Conservation (phyloP, 1,140 invertebrate species). For the Chironomus striatipennis region DNA sequence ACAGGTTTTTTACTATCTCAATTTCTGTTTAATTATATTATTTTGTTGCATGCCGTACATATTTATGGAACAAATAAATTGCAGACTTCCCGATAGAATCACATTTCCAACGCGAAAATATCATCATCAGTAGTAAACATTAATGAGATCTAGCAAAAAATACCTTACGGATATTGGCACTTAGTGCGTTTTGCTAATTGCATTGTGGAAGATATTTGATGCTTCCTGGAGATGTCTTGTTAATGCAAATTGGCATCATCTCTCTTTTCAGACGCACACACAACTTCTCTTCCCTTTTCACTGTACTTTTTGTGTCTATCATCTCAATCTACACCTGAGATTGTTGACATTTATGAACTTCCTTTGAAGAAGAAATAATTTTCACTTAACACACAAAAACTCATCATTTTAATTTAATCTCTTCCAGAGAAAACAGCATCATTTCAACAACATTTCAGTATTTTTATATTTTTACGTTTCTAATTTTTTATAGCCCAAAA, state of each 20-base stretch:
- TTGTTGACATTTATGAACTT: conserved; percentile 7
- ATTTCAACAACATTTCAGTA: background rate
- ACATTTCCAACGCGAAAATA: too few species aligned
- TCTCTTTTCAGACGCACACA: background rate
- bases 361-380: background rate
- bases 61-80: too few species aligned
- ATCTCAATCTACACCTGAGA: background rate
- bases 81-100: too few species aligned
- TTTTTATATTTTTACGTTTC: background rate
- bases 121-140: too few species aligned
- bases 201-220: background rate
- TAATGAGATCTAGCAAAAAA: too few species aligned
- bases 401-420: background rate
- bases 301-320: background rate
- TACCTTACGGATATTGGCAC: background rate
- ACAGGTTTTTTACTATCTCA: too few species aligned
- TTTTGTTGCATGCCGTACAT: too few species aligned
- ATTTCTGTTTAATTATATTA: too few species aligned
- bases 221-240: background rate
- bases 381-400: background rate
- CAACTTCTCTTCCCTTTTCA: too few species aligned
- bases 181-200: background rate
- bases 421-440: background rate
- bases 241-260: conserved; percentile 8
- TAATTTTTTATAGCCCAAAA: background rate